Conservation (phyloP, 2,888 invertebrate species). For the Himalopsyche tibetana region DNA sequence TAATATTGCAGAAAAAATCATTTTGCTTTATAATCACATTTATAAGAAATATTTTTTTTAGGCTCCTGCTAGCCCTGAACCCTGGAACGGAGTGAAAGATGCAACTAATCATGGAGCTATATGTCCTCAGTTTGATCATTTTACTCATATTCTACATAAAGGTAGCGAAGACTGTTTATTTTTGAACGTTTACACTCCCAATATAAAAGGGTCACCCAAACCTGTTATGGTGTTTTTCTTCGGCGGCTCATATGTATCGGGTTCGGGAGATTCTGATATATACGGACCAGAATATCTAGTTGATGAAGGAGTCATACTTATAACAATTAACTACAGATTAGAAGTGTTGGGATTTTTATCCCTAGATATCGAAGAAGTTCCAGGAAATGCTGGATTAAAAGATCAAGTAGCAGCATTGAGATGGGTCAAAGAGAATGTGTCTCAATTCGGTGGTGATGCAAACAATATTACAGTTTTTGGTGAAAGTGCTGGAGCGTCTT, state of each 20-base stretch:
- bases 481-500: conserved; percentile 72
- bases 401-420: conserved; percentile 73
- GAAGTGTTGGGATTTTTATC: conserved; percentile 72
- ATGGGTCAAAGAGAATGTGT: conserved; percentile 73
- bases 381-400: conserved; percentile 75
- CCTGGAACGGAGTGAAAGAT: conserved; percentile 71
- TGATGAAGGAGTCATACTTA: conserved; percentile 70
- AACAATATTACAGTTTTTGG: conserved; percentile 74
- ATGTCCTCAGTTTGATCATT: conserved; percentile 70
- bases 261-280: conserved; percentile 70
- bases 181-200: conserved; percentile 72
- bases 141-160: conserved; percentile 67
- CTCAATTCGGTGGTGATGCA: conserved; percentile 72
- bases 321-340: conserved; percentile 73
- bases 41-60: conserved; percentile 65
- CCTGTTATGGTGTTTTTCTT: conserved; percentile 71
- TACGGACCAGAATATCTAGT: conserved; percentile 73
- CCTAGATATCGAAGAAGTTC: conserved; percentile 71
- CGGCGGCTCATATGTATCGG: conserved; percentile 70
- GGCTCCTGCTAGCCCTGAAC: conserved; percentile 70
- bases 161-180: conserved; percentile 72
- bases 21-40: too few relatives aligned
- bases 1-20: too few relatives aligned
- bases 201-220: conserved; percentile 61
- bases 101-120: conserved; percentile 70